Base-by-base conservation (phyloP, 2,113 vertebrate genomes). In the Spea multiplicata region DNA sequence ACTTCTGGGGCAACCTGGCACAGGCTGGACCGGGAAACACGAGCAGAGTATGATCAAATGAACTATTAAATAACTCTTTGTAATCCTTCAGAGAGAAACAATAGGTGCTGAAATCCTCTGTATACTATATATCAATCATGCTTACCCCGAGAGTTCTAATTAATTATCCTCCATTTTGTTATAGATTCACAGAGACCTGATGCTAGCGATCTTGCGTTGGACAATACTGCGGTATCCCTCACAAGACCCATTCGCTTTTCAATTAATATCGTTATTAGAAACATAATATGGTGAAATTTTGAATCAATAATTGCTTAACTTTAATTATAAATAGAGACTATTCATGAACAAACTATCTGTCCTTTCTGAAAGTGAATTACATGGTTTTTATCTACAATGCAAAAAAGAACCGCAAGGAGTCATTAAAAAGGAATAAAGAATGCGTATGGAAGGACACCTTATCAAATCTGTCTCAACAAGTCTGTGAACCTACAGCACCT, bases 71-170 rank as follows among this genome's bases (percentile, higher is more conserved):
- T 90, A 93, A 92, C 91, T 88, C 86, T 89, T 89, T 87, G 89
- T 93, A 94, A 94, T 95, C 93, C 91, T 89, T 91, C 87, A 83
- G 83, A 84, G 87, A 89, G 88, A 92, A 93, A 94, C 92, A 94
- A 91, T 89, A 88, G 89, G 85, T 86, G 83, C 86, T 83, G 87
- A 88, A 88, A 87, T 90, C 91, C 88, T 90, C 89, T 88, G 88
- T 94, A 91, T 92, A 92, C 90, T 84, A 80, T 86, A 90, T 89
- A 91, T 92, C 92, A 89, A 94, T 93, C 91, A 91, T 84, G 88
- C 92, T 91, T 89, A 91, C 88, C 93, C 89, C 84, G 92, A 91
- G 90, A 85, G 88, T 87, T 89, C 88, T 90, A 89, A 93, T 92
- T 93, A 91, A 94, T 93, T 92, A 89, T 86, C 86, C 82, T 81